Percentiles rank a stretch among this genome's conserved stretches.
These are phyloP conservation scores for Bradypus variegatus DNA, from an alignment of 2,797 vertebrate genomes.

Conservation along the genomic window DNA sequence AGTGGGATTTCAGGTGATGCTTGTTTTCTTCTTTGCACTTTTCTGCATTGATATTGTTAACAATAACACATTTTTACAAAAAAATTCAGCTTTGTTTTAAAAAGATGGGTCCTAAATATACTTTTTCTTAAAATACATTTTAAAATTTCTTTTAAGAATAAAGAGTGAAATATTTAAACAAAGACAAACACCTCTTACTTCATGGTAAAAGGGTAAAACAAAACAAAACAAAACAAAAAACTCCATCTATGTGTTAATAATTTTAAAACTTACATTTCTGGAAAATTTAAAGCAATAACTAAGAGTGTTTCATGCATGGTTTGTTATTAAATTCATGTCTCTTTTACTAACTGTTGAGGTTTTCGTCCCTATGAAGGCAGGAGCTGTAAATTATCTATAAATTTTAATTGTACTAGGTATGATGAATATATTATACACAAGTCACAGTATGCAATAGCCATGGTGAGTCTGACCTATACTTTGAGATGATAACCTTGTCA, in stretches of 20 bases:
- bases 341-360: neutral
- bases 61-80: neutral
- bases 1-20: neutral
- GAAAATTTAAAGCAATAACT: conserved; percentile 26
- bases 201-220: neutral
- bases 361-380: neutral
- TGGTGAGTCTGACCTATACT: neutral
- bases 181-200: neutral
- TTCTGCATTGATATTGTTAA: neutral
- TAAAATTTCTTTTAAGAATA: conserved; percentile 32
- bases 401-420: neutral
- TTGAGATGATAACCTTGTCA: neutral
- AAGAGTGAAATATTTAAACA: neutral
- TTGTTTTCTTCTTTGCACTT: neutral
- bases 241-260: neutral
- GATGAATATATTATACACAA: neutral
- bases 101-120: neutral
- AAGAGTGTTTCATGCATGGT: neutral
- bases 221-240: neutral
- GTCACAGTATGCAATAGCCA: neutral
- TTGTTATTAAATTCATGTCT: neutral
- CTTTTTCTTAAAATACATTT: too few species aligned
- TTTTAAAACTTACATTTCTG: conserved; percentile 30
- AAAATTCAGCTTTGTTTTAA: neutral
- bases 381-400: neutral